Percentiles rank a stretch among this genome's conserved stretches.
phyloP scores from a whole-genome alignment of 2,888 invertebrate species.

The Euzetes globulus region DNA sequence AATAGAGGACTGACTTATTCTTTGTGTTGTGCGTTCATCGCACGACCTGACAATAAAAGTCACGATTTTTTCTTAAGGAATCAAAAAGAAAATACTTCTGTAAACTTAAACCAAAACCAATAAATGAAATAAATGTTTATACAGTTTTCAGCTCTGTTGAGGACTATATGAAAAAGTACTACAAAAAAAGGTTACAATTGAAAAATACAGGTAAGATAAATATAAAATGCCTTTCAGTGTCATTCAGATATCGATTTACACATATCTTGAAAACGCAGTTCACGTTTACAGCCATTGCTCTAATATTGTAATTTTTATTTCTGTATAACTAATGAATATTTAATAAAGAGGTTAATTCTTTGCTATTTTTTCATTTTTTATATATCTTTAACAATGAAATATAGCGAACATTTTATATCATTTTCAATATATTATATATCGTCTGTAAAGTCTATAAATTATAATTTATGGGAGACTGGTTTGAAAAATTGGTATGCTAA shows the following conservation, averaged over 20 bases:
- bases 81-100: neutral
- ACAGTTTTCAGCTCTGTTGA: too few species aligned
- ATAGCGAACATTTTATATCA: neutral
- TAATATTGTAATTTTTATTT: too few species aligned
- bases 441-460: neutral
- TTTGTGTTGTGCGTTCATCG: neutral
- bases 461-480: neutral
- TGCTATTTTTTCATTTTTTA: neutral
- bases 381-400: neutral
- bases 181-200: too few species aligned
- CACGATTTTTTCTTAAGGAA: neutral
- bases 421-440: neutral
- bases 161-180: too few species aligned
- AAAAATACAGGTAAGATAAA: too few species aligned
- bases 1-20: too few species aligned
- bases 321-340: neutral
- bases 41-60: neutral
- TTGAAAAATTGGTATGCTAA: neutral
- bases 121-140: too few species aligned
- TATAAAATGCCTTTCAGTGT: too few species aligned
- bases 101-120: too few species aligned
- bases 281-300: too few species aligned
- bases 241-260: too few species aligned
- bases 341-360: neutral
- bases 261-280: too few species aligned